phyloP scores from a whole-genome alignment of 1,140 invertebrate genomes.

The Melitaea cinxia region DNA sequence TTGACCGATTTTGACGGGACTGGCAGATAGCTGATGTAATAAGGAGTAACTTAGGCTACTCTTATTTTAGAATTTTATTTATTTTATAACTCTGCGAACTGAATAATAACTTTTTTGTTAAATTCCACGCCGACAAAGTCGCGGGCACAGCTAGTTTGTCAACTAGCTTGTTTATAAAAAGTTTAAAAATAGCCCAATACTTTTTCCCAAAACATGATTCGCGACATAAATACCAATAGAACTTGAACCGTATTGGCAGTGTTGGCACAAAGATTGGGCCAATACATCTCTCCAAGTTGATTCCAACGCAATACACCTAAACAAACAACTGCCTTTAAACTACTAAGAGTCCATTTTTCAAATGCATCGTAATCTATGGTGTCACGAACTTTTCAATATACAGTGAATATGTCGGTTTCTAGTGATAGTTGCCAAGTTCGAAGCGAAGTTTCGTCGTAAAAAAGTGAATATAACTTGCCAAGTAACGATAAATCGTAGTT shows the following conservation, averaged over 20 bases:
- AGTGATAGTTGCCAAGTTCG: conserved; percentile 20
- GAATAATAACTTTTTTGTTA: too few relatives aligned
- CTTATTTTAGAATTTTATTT: too few relatives aligned
- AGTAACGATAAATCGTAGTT: conserved; percentile 21
- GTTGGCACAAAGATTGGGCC: neutral
- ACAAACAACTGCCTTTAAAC: conserved; percentile 9
- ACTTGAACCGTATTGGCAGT: neutral
- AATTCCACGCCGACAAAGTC: too few relatives aligned
- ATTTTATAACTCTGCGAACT: too few relatives aligned
- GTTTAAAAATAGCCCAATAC: too few relatives aligned
- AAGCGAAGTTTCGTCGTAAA: conserved; percentile 21
- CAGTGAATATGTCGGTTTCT: conserved; percentile 15
- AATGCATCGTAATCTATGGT: conserved; percentile 14
- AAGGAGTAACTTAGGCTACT: too few relatives aligned
- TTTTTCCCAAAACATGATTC: too few relatives aligned
- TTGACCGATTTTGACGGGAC: too few relatives aligned
- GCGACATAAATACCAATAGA: neutral
- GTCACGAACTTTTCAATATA: conserved; percentile 16
- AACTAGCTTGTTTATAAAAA: too few relatives aligned
- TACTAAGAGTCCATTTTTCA: conserved; percentile 9
- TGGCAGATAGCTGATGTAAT: too few relatives aligned
- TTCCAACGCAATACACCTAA: neutral
- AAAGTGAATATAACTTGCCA: conserved; percentile 26
- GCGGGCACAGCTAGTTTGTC: too few relatives aligned
- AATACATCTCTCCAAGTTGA: neutral